phyloP scores from a whole-genome alignment of 2,113 vertebrate species.

The Nipponia nippon region DNA sequence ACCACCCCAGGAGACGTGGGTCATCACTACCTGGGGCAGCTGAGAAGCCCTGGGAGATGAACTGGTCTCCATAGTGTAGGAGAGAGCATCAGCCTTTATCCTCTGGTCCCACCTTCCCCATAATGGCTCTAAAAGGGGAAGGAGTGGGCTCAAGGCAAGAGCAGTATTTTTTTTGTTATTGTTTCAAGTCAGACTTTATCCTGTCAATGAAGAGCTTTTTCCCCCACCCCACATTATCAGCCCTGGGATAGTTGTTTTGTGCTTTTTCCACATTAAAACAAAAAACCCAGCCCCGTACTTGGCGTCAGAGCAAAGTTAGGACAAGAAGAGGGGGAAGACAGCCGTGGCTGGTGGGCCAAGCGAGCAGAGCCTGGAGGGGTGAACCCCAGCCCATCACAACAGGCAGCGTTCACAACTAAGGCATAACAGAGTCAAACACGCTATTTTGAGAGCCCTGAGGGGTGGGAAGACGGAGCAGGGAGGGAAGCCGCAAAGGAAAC shows the following conservation, averaged over 20 bases:
- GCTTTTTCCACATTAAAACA: background rate
- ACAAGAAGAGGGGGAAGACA: background rate
- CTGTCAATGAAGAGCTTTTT: background rate
- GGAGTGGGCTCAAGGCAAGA: background rate
- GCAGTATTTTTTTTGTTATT: background rate
- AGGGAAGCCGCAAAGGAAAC: slow-evolving; percentile 69
- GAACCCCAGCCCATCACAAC: background rate
- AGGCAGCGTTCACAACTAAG: background rate
- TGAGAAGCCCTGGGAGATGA: background rate
- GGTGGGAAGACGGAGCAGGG: background rate
- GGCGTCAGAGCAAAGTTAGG: background rate
- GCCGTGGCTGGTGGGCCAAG: background rate
- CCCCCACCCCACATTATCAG: background rate
- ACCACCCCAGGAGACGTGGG: background rate
- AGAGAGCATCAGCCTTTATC: background rate
- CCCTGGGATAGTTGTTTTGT: background rate
- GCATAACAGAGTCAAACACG: background rate
- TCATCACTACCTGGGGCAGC: background rate
- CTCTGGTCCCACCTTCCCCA: background rate
- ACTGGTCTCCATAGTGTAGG: background rate
- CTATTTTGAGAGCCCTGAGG: background rate
- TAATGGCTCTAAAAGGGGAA: background rate
- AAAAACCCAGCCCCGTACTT: fast-evolving
- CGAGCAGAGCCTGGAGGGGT: background rate
- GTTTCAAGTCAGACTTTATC: background rate